These are phyloP conservation scores for Vulpes lagopus DNA, from an alignment of 2,113 vertebrate species.

Conservation along the genomic window DNA sequence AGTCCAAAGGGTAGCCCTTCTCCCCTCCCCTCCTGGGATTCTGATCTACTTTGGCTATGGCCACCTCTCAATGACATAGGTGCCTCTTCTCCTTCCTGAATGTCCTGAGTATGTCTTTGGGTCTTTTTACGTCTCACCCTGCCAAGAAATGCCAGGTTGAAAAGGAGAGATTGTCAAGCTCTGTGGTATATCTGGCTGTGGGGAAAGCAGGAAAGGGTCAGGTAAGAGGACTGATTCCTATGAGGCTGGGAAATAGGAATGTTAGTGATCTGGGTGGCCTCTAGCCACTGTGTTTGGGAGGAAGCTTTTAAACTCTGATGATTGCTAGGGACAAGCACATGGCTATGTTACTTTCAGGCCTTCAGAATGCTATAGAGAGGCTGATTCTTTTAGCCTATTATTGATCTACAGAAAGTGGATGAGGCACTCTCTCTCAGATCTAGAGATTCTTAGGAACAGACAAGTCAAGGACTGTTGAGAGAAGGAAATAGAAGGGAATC, in stretches of 20 bases:
- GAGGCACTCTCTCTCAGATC: background rate
- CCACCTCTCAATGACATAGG: background rate
- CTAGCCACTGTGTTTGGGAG: background rate
- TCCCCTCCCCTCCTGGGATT: background rate
- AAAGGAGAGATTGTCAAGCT: background rate
- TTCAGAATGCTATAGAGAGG: background rate
- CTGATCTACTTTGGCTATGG: background rate
- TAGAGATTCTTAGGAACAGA: background rate
- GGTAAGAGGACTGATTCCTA: constrained; percentile 7
- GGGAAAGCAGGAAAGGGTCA: constrained; percentile 4
- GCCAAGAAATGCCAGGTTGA: background rate
- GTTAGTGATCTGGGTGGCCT: background rate
- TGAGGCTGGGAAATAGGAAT: constrained; percentile 49
- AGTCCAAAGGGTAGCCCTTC: background rate
- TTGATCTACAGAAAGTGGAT: background rate
- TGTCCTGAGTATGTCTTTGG: background rate
- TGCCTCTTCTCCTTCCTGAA: background rate
- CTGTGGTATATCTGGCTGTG: background rate
- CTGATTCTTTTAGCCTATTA: background rate
- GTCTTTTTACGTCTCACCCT: background rate
- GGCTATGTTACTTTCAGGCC: background rate
- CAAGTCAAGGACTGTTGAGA: background rate
- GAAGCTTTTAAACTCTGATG: background rate
- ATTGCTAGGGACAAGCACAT: background rate
- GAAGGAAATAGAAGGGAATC: constrained; percentile 11